Conservation (phyloP, 2,113 vertebrate genomes). For the Caranx melampygus region DNA sequence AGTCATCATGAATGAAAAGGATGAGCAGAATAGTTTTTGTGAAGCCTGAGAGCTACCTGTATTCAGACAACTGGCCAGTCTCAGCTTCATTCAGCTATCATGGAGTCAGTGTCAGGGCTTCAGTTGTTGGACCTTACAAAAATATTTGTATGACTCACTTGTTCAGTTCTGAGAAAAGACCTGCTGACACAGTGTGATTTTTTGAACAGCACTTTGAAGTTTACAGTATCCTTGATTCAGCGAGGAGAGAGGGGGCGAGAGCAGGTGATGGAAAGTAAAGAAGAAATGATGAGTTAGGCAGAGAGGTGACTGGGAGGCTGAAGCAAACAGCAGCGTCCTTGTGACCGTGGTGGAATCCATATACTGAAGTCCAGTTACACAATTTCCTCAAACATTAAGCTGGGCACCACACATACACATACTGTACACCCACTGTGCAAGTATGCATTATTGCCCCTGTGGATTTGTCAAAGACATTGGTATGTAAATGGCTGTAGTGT, state of each 20-base stretch:
- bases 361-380: slow-evolving; percentile 21
- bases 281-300: slow-evolving; percentile 33
- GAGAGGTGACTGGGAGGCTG: slow-evolving; percentile 16
- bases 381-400: slow-evolving; percentile 51
- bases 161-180: slow-evolving; percentile 12
- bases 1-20: slow-evolving; percentile 18
- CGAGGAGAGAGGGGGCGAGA: slow-evolving; percentile 10
- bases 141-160: slow-evolving; percentile 7
- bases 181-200: not conserved
- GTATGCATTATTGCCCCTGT: slow-evolving; percentile 53
- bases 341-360: slow-evolving; percentile 67
- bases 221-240: not conserved
- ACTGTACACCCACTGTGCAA: slow-evolving; percentile 36
- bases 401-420: not conserved
- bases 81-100: not conserved
- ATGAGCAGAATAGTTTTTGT: not conserved
- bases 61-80: not conserved
- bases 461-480: slow-evolving; percentile 59
- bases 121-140: slow-evolving; percentile 4
- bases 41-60: not conserved
- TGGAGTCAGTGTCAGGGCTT: not conserved
- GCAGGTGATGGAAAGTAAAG: slow-evolving; percentile 15
- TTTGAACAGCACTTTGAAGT: slow-evolving; percentile 6
- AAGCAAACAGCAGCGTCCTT: slow-evolving; percentile 56
- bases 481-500: slow-evolving; percentile 63